Percentiles rank a stretch among this genome's conserved stretches.
phyloP scores from a whole-genome alignment of 30 jellyfish, hydroid and myxozoan genomes.

The Aurelia aurita complex sp. Pacific region DNA sequence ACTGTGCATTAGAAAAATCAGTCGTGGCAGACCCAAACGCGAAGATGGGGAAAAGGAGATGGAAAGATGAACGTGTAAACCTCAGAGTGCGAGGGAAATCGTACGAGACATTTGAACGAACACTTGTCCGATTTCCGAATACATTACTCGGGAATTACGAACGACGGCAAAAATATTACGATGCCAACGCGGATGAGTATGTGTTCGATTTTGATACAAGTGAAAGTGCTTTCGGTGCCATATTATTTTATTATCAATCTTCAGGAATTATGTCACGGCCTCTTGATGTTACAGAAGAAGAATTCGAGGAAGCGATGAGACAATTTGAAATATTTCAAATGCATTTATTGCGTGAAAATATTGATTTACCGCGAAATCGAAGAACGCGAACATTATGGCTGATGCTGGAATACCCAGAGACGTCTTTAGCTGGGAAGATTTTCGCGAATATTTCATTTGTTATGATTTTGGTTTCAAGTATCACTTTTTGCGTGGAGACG shows the following conservation, averaged over 20 bases:
- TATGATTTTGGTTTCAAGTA: slow-evolving; percentile 51
- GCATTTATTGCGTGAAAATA: slow-evolving; percentile 41
- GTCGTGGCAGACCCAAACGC: too few species aligned
- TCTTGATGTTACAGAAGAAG: slow-evolving; percentile 60
- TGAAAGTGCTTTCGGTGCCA: slow-evolving; percentile 81
- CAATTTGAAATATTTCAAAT: slow-evolving; percentile 47
- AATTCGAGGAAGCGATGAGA: slow-evolving; percentile 69
- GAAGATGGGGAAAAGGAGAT: slow-evolving; percentile 38
- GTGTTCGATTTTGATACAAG: slow-evolving; percentile 54
- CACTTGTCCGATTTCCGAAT: slow-evolving; percentile 79
- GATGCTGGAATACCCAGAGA: slow-evolving; percentile 75
- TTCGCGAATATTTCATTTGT: slow-evolving; percentile 64
- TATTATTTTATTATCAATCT: slow-evolving; percentile 82
- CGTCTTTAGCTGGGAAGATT: slow-evolving; percentile 63
- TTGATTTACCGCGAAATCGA: slow-evolving; percentile 42
- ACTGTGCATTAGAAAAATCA: too few species aligned
- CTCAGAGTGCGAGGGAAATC: slow-evolving; percentile 68
- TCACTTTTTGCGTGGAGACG: slow-evolving; percentile 69
- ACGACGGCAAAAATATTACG: slow-evolving; percentile 58
- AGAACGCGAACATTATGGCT: slow-evolving; percentile 45
- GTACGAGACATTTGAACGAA: slow-evolving; percentile 81
- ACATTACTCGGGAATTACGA: slow-evolving; percentile 77
- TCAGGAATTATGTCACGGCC: slow-evolving; percentile 84
- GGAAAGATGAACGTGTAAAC: slow-evolving; percentile 44
- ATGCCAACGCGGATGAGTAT: slow-evolving; percentile 57